Base-by-base conservation (phyloP, 2,797 vertebrate genomes). In the Mastacembelus armatus region DNA sequence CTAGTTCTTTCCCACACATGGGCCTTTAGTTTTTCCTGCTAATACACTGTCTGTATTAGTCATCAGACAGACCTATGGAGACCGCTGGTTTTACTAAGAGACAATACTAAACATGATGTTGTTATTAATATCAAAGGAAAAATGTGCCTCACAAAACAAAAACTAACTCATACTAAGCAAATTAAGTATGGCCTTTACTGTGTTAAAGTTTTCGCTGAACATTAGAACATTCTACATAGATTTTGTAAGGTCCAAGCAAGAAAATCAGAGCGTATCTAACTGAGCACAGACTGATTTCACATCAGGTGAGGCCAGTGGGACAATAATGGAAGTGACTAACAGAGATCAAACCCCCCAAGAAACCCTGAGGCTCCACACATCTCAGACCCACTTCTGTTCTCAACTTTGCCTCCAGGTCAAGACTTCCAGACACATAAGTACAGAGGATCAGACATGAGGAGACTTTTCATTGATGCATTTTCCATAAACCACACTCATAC, bases 361-460 rank as follows among this genome's bases (percentile, higher is more conserved):
- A 44, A 19, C 29, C 72, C 51, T 10, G 38, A 70, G 77, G 68
- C 57, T n/a, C 47, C 49, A 57, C 66, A 58, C 21, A 26, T 54
- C 72, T 69, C 24, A 36, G 36, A 57, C 50, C 35, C 26, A 30
- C 15, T 43, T 59, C 69, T 71, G 63, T 52, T 78, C 66, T 61
- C 72, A 15, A 2, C 27, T 43, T 51, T 60, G 71, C 59, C 85
- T 78, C 55, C 51, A 67, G 75, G 83, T 80, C 70, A 66, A 6
- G 5, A 50, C 73, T 36, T 27, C 77, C 83, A 89, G 86, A 91
- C 86, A 76, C 63, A 77, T 69, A 74, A 87, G 70, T 81, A 72
- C 76, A 87, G 33, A 72, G 69, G 56, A 77, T 66, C 74, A 83
- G 66, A 81, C 83, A 71, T 54, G 67, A 44, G 39, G 27, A 43